Base-by-base conservation (phyloP, 2,797 vertebrate genomes). In the Adelosebastes latens region DNA sequence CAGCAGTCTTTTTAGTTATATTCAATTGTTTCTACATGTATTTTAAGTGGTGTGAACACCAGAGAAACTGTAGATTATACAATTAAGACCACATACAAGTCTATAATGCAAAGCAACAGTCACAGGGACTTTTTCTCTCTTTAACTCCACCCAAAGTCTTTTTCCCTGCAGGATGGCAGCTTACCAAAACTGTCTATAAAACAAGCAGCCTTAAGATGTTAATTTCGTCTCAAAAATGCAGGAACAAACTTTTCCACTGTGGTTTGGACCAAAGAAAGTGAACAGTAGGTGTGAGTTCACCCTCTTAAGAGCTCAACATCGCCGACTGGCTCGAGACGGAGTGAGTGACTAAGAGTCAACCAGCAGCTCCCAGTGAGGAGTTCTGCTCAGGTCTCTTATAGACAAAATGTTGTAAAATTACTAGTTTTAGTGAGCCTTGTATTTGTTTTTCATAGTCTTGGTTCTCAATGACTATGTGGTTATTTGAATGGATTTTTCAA, bases 171-270 rank as follows among this genome's bases (percentile, higher is more conserved):
- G 39, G 16, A 29, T 2, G 29, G 36, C 29, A 14, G 24, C 34
- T 14, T 14, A 73, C 14, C 42, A 31, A 66, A 79, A 22, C 27
- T 52, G 46, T 63, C 8, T 5, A 9, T 12, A 55, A 34, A 49
- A 70, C 58, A 64, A 42, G 34, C 20, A 29, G 34, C 22, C 25
- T 20, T 42, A 34, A 24, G 29, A n/a, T 56, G 20, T 22, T 53
- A 10, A 13, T 46, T 58, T 32, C 61, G 9, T 52, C 18, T 52
- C 2, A 49, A 39, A 62, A 53, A 32, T 55, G 46, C 24, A 61
- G 25, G 22, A 67, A 60, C 25, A 80, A 64, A 59, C 18, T 61
- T 77, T 76, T 71, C 60, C 52, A 75, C 18, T 70, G 79, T 65
- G 52, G 66, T 66, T 72, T 68, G 46, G 32, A 70, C 13, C 12